Evolutionary conservation across 2,113 vertebrate genomes (phyloP), one percentile per base, ranked within the genome.

Genomic region (Melanerpes aurifrons): DNA sequence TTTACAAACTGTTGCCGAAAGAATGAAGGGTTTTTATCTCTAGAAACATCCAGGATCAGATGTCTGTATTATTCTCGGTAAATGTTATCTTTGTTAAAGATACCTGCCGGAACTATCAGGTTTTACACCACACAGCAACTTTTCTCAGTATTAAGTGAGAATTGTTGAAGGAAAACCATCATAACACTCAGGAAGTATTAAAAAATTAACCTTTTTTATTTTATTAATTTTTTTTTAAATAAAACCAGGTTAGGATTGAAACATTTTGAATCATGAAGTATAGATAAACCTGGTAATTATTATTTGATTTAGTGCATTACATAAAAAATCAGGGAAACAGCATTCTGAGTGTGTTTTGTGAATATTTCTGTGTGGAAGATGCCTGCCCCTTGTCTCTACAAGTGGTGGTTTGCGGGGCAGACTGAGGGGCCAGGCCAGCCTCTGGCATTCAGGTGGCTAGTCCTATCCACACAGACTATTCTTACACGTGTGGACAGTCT

Each of bases 21-120:
- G 93, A 93, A 86, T 74, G 73, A 81, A 69, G 79, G 66, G 66
- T 10, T 83, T 92, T 95, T 94, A 84, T 92, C 94, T 86, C 67
- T 59, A 14, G 76, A 75, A 91, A 69, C 87, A 26, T 5, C 5
- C 2, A 40, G 90, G 91, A 88, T 96, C 93, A 20, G 74, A 25
- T 96, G 69, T 88, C 94, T 45, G 78, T 40, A 91, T 92, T 96
- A 80, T 96, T 91, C 89, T 56, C 85, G 50, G 58, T 88, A 94
- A 90, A 86, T 93, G 86, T 83, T 95, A 94, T 94, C 96, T 96
- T 31, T 81, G 90, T 93, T 67, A 90, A 54, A 76, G 91, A 90
- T 94, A 91, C 76, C 71, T 19, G 40, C 54, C 21, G 76, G 26
- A 48, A 47, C 91, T 83, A 64, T 90, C 94, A 53, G 80, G 66